Evolutionary conservation across 2,888 invertebrate species (phyloP).

Genomic region (Lumbricus terrestris): DNA sequence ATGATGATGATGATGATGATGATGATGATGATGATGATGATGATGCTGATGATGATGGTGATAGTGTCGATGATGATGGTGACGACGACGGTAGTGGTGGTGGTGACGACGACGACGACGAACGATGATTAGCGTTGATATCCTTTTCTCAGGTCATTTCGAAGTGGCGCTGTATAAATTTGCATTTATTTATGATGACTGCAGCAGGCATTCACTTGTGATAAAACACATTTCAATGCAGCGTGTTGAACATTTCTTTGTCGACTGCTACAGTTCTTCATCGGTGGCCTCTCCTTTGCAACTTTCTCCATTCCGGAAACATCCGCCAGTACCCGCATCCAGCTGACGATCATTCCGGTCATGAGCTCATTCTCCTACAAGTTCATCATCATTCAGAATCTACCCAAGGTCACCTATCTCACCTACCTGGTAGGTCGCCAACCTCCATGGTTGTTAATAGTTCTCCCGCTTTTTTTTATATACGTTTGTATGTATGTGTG

Average conservation of each 20-base stretch:
- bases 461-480: no score
- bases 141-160: no score
- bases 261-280: background rate
- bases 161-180: no score
- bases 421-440: background rate
- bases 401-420: background rate
- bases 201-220: no score
- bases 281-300: background rate
- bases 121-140: no score
- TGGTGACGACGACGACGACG: no score
- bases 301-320: background rate
- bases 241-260: background rate
- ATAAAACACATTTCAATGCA: background rate
- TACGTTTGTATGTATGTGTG: no score
- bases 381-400: background rate
- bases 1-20: conserved; percentile 12
- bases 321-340: background rate
- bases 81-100: background rate
- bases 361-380: background rate
- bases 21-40: conserved; percentile 11
- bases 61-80: conserved; percentile 10
- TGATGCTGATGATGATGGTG: no score
- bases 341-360: background rate
- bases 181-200: background rate
- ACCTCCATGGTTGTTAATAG: no score